Percentiles rank a stretch among this genome's conserved stretches.
These are phyloP conservation scores for Anthopleura sola DNA, from an alignment of 64 coral and sea anemone species.

Conservation along the genomic window DNA sequence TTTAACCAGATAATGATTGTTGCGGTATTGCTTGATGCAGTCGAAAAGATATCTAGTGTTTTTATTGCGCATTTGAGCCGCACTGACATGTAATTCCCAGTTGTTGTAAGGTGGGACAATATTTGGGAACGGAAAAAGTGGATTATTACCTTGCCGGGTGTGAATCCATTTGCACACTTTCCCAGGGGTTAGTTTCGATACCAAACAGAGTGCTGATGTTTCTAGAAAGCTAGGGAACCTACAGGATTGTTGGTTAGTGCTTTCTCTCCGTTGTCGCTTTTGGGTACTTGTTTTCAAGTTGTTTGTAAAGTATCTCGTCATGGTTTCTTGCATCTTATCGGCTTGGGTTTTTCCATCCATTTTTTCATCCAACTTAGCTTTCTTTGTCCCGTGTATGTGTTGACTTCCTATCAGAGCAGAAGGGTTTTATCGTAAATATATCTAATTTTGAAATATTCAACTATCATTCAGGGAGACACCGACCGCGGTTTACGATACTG, in stretches of 20 bases:
- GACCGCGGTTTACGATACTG: too few relatives aligned
- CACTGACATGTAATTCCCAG: neutral
- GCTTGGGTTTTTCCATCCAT: neutral
- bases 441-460: neutral
- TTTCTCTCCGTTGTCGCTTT: neutral
- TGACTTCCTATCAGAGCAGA: neutral
- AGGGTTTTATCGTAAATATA: neutral
- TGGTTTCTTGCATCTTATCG: neutral
- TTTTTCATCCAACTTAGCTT: too few relatives aligned
- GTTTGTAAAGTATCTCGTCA: neutral
- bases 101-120: neutral
- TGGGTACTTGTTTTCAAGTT: neutral
- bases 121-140: neutral
- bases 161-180: neutral
- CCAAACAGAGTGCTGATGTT: neutral
- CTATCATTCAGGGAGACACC: too few relatives aligned
- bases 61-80: neutral
- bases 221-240: neutral
- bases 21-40: neutral
- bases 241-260: neutral
- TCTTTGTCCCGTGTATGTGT: neutral
- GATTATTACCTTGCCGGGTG: neutral
- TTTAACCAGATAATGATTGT: neutral
- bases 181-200: neutral
- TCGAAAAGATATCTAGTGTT: neutral